A percentile compares a stretch with the other conserved stretches of the same genome.
These are phyloP conservation scores for Lepeophtheirus nordmannii DNA, from an alignment of 2,888 invertebrate genomes.

Conservation along the genomic window DNA sequence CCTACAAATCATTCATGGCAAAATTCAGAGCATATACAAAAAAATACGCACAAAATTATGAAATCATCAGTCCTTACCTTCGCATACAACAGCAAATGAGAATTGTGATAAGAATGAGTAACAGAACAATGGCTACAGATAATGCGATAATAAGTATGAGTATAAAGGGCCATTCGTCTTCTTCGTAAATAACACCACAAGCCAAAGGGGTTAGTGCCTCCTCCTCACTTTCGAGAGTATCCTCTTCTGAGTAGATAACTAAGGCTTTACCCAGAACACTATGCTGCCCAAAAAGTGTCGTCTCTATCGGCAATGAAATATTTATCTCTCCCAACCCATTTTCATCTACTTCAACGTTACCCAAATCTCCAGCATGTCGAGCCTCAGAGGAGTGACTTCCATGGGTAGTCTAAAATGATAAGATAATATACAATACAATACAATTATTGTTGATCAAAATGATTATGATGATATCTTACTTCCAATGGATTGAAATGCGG, in stretches of 20 bases:
- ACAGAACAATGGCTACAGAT: slow-evolving; percentile 3
- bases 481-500: slow-evolving; percentile 4
- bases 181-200: slow-evolving; percentile 7
- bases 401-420: slow-evolving; percentile 6
- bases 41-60: neutral
- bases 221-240: neutral
- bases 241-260: slow-evolving; percentile 8
- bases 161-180: slow-evolving; percentile 7
- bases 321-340: neutral
- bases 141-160: slow-evolving; percentile 19
- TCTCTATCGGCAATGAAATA: neutral
- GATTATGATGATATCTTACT: neutral
- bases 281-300: slow-evolving; percentile 1
- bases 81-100: slow-evolving; percentile 6
- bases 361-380: slow-evolving; percentile 19
- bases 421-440: neutral
- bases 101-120: slow-evolving; percentile 9
- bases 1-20: neutral
- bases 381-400: neutral
- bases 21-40: neutral
- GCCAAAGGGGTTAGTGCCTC: neutral
- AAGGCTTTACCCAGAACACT: neutral
- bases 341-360: neutral
- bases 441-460: no score
- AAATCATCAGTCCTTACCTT: slow-evolving; percentile 1